Evolutionary conservation across 2,113 vertebrate species (phyloP), one percentile per base, ranked within the genome.

Genomic region (Columbina picui): DNA sequence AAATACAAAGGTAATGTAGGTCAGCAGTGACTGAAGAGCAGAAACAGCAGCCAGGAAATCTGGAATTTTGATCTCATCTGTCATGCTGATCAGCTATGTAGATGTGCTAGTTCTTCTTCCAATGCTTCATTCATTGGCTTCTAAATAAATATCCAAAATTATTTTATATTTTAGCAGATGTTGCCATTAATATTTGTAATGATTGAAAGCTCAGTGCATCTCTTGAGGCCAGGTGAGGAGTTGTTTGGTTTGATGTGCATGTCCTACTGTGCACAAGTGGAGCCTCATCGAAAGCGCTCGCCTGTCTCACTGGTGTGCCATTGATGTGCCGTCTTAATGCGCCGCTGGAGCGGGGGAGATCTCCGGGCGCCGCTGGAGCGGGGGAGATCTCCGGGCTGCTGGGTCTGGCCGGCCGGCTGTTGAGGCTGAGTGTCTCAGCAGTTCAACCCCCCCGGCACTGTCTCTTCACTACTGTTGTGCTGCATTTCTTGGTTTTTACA

Each of bases 261-360:
- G 30, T 34, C 3, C 30, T 9, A 45, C 10, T 34, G 45, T 45
- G 47, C 32, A 21, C 59, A 36, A 57, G 2, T 6, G 53, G 53
- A 56, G 1, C 22, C 36, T 57, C 19, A 2, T 16, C 7, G 0
- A 0, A 29, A 15, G 39, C 7, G 45, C 36, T 47, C 7, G 1
- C 30, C 26, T 34, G 19, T 34, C 39, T 41, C 30, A 7, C 45
- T 43, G 17, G 8, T 43, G 43, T 45, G 43, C 18, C 43, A 19
- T 8, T 45, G 43, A 18, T 9, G 43, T 45, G 43, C 43, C 43
- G 9, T 45, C 43, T 45, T 8, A 9, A 45, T 45, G 43, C 19
- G 18, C 43, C 7, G 43, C 43, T 19, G 43, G 43, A 45, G 43
- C 43, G 9, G 43, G 19, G 43, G 9, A 45, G 43, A 45, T 45